These are phyloP conservation scores for Maylandia zebra DNA, from an alignment of 2,113 vertebrate species.

Conservation along the genomic window DNA sequence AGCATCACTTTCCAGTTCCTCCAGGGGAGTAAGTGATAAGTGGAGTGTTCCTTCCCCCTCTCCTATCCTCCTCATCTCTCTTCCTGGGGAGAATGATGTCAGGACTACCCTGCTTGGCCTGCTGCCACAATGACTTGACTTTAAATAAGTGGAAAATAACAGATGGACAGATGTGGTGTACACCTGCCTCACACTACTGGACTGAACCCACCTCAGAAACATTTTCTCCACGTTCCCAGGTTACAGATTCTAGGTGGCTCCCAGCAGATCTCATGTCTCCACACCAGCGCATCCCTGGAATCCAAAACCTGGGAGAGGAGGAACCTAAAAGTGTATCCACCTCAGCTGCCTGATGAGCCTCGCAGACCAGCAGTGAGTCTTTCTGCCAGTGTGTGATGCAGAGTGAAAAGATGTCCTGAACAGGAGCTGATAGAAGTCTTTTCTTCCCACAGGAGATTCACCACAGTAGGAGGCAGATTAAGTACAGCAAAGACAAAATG, in stretches of 20 bases:
- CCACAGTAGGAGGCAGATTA: conserved; percentile 89
- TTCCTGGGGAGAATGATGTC: not conserved
- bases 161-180: not conserved
- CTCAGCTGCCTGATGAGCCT: conserved; percentile 81
- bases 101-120: not conserved
- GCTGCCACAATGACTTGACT: not conserved
- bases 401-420: not conserved
- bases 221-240: conserved; percentile 40
- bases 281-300: conserved; percentile 69
- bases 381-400: not conserved
- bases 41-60: not conserved
- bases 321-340: conserved; percentile 80
- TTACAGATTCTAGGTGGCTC: conserved; percentile 32
- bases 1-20: not conserved
- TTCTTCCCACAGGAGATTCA: conserved; percentile 77
- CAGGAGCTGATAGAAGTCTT: fast-evolving
- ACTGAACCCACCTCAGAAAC: not conserved
- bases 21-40: not conserved
- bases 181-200: not conserved
- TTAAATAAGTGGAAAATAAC: not conserved
- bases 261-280: conserved; percentile 69
- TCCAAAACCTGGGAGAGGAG: conserved; percentile 80
- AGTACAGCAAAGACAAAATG: conserved; percentile 98
- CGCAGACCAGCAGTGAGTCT: conserved; percentile 85
- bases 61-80: not conserved